Evolutionary conservation across 1,140 invertebrate species (phyloP), one percentile per base, ranked within the genome.

Genomic region (Thereuonema tuberculata): DNA sequence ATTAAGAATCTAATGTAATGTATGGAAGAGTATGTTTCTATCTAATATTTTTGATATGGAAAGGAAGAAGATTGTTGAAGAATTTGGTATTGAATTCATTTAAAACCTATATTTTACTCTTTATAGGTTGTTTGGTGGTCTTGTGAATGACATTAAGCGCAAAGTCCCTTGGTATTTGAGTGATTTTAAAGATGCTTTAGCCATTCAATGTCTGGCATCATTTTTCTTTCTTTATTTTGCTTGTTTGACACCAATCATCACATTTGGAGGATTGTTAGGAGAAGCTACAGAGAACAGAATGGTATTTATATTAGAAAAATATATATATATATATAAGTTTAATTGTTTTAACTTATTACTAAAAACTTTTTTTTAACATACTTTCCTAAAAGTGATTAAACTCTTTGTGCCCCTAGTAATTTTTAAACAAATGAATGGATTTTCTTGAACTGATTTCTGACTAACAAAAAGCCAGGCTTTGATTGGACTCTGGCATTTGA

Each of bases 141-240:
- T 97, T 55, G 80, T 90, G n/a, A 92, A 93, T 73, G 96, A 99
- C 70, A 72, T 98, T 1, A 93, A 92, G 72, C 77, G 95, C 54
- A 99, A 98, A 79, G 71, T 75, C 0, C 92, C 92, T 0, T 96
- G 84, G 79, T 85, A 78, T 67, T 52, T 66, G 14, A 68, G 61
- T 59, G 83, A 85, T 69, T 81, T 81, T 67, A 80, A 71, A 58
- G 96, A 99, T 70, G 93, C 90, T 0, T 70, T 97, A 1, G 85
- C 93, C 14, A 74, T 94, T 54, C 96, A 99, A 71, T 96, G 91
- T 69, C 75, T 99, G 1, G 95, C 96, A 9, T 93, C 95, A 0
- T 94, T 95, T 80, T 89, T 96, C 66, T 98, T 99, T 76, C 79
- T 98, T n/a, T 99, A 98, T 72, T 98, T 99, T 71, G 96, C 95